These are phyloP conservation scores for Chromoteleia sp. DNA, from an alignment of 2,888 invertebrate genomes.

Conservation along the genomic window DNA sequence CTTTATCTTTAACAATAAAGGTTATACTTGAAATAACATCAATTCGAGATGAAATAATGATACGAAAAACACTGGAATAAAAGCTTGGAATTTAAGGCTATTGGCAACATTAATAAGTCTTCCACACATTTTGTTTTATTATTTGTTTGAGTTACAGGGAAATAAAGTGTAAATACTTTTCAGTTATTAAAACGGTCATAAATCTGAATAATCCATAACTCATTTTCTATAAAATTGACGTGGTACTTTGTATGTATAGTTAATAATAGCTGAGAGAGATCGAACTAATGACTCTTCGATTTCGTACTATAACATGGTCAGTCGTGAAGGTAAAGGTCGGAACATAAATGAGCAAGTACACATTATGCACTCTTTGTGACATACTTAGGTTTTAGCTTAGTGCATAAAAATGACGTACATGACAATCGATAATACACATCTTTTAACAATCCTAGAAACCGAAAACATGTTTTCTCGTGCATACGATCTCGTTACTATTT, in stretches of 20 bases:
- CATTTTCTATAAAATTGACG: slow-evolving; percentile 40
- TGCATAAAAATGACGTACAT: slow-evolving; percentile 61
- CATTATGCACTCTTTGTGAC: slow-evolving; percentile 58
- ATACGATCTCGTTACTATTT: neutral
- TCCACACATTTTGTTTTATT: too few relatives aligned
- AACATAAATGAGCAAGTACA: slow-evolving; percentile 63
- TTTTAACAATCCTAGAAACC: slow-evolving; percentile 63
- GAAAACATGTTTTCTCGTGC: slow-evolving; percentile 59
- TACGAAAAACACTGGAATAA: too few relatives aligned
- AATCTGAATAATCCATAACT: slow-evolving; percentile 10
- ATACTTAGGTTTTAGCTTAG: slow-evolving; percentile 57
- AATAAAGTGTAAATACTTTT: too few relatives aligned
- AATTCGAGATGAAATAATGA: too few relatives aligned
- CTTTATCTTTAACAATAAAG: too few relatives aligned
- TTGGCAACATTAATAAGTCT: too few relatives aligned
- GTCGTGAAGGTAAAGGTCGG: slow-evolving; percentile 67
- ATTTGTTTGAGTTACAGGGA: too few relatives aligned
- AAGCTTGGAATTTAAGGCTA: too few relatives aligned
- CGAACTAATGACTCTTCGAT: slow-evolving; percentile 67
- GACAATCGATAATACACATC: slow-evolving; percentile 69
- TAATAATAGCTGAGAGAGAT: slow-evolving; percentile 50
- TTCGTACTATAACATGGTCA: slow-evolving; percentile 63
- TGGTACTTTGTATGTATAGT: slow-evolving; percentile 24
- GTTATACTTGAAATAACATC: too few relatives aligned
- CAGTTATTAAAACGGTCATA: neutral